Evolutionary conservation across 2,113 vertebrate species (phyloP).

Genomic region (Chloebia gouldiae): DNA sequence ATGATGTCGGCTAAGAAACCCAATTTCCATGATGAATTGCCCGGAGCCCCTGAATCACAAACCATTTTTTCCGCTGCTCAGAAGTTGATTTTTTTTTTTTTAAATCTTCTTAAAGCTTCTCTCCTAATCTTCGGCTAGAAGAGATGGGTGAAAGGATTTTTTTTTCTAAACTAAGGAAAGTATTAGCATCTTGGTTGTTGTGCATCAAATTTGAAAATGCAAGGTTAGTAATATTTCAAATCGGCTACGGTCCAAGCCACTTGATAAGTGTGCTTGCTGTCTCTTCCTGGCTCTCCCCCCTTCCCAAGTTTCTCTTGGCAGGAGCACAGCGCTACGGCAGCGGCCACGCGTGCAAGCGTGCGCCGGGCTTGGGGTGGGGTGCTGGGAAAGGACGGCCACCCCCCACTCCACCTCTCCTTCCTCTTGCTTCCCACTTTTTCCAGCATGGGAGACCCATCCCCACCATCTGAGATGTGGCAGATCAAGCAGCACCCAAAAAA

Average conservation of each 20-base stretch:
- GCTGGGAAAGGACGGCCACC: neutral
- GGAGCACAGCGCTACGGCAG: neutral
- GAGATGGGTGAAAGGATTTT: constrained; percentile 98
- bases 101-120: constrained; percentile 99
- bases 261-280: constrained; percentile 74
- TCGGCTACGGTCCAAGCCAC: constrained; percentile 84
- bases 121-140: constrained; percentile 99
- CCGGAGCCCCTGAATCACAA: constrained; percentile 99
- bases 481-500: neutral
- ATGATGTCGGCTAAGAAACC: constrained; percentile 99
- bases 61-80: constrained; percentile 93
- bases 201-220: constrained; percentile 96
- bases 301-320: constrained; percentile 44
- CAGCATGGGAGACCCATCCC: neutral
- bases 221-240: constrained; percentile 99
- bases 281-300: neutral
- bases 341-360: rapidly evolving
- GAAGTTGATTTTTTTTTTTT: constrained; percentile 88
- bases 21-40: constrained; percentile 99
- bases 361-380: rapidly evolving
- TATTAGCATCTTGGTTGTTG: constrained; percentile 96
- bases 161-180: constrained; percentile 90
- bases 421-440: neutral
- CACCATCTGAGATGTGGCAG: neutral
- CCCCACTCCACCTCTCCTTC: neutral